These are phyloP conservation scores for Stenoptilia bipunctidactyla DNA, from an alignment of 2,888 invertebrate species.

Conservation along the genomic window DNA sequence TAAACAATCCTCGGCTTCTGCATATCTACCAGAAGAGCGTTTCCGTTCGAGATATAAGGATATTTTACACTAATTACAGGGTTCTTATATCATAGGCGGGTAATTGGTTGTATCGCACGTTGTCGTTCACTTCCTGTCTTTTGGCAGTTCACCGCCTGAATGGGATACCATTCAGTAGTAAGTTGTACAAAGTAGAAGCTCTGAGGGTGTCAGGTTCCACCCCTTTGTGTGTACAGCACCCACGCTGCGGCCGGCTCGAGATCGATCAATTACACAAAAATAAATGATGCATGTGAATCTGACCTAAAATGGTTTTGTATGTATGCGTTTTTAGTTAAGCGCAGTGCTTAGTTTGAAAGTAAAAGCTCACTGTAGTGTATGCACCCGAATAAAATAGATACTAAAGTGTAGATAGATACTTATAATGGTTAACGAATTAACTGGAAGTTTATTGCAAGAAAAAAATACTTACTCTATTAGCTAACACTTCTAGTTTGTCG, in stretches of 20 bases:
- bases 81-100: conserved; percentile 64
- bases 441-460: no score
- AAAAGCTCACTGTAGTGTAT: no score
- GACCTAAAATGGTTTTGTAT: no score
- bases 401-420: no score
- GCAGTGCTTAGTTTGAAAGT: no score
- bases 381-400: no score
- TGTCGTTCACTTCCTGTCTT: conserved; percentile 63
- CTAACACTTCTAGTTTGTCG: no score
- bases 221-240: conserved; percentile 51
- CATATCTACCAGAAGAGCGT: no score
- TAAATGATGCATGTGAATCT: conserved; percentile 1
- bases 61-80: conserved; percentile 65
- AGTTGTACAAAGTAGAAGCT: conserved; percentile 38
- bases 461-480: no score
- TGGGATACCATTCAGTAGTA: conserved; percentile 21
- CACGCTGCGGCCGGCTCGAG: conserved; percentile 24
- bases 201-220: conserved; percentile 45
- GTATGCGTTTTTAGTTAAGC: no score
- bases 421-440: no score
- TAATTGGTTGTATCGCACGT: conserved; percentile 60
- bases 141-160: conserved; percentile 35
- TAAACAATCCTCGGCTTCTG: no score
- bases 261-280: conserved; percentile 3
- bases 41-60: background rate